Conservation (phyloP, 2,113 vertebrate species). For the Brachypodius melanocephalos region DNA sequence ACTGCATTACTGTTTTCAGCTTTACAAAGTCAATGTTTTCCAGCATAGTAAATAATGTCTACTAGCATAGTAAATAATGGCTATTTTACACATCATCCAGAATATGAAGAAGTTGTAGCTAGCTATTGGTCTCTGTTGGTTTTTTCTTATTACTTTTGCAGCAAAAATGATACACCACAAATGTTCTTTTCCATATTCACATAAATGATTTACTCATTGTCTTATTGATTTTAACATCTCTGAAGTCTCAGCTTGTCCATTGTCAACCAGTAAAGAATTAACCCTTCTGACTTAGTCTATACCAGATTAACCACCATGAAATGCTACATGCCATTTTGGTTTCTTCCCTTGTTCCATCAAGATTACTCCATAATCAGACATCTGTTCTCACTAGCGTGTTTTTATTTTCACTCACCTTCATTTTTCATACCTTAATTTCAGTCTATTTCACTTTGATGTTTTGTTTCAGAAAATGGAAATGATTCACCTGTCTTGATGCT, state of each 20-base stretch:
- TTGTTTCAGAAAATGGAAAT: background rate
- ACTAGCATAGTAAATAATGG: background rate
- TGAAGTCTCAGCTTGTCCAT: background rate
- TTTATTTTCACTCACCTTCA: background rate
- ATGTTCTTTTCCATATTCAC: background rate
- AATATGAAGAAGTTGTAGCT: background rate
- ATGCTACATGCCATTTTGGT: background rate
- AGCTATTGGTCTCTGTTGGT: background rate
- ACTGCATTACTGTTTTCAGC: background rate
- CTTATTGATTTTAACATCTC: background rate
- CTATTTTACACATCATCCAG: background rate
- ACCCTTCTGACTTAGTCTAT: background rate
- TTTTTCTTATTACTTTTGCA: background rate
- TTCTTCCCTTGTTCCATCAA: background rate
- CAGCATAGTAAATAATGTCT: background rate
- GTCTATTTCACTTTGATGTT: background rate
- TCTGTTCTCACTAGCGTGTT: background rate
- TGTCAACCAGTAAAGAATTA: background rate
- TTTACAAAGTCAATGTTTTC: constrained; percentile 12
- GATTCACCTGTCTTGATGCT: background rate
- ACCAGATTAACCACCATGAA: background rate
- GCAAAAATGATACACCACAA: background rate
- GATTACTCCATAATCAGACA: background rate
- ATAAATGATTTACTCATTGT: background rate
- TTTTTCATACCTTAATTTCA: constrained; percentile 6